These are phyloP conservation scores for Steinernema hermaphroditum DNA, from an alignment of 2,888 invertebrate species.

Conservation along the genomic window DNA sequence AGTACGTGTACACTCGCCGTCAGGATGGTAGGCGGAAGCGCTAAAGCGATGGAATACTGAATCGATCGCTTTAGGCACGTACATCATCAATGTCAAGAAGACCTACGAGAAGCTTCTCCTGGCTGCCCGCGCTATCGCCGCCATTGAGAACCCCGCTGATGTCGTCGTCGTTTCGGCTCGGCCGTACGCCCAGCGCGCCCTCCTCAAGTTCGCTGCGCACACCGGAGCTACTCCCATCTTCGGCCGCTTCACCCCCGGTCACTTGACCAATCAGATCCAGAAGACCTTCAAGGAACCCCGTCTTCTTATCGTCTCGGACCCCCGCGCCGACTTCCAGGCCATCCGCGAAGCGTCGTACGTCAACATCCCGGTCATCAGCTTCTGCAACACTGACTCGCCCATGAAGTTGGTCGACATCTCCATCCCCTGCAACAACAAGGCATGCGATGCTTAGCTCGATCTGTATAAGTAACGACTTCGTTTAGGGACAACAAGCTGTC, in stretches of 20 bases:
- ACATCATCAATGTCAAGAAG: constrained; percentile 91
- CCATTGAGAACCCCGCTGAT: constrained; percentile 95
- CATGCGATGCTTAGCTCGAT: too few species aligned
- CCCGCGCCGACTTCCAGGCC: constrained; percentile 81
- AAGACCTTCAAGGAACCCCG: constrained; percentile 98
- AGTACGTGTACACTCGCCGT: constrained; percentile 88
- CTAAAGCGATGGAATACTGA: too few species aligned
- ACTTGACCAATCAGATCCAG: constrained; percentile 93
- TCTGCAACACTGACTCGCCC: constrained; percentile 96
- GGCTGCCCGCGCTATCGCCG: constrained; percentile 95
- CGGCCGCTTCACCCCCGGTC: constrained; percentile 95
- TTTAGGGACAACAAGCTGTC: constrained; percentile 84
- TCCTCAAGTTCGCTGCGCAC: constrained; percentile 95
- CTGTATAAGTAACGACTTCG: constrained; percentile 39
- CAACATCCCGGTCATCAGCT: constrained; percentile 98
- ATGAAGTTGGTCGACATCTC: constrained; percentile 95
- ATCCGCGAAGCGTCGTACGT: constrained; percentile 98
- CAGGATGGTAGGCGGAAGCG: constrained; percentile 73
- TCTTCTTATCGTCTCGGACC: constrained; percentile 92
- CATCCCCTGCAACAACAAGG: constrained; percentile 98
- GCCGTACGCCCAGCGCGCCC: constrained; percentile 92
- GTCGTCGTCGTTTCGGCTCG: constrained; percentile 95
- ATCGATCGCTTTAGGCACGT: constrained; percentile 79
- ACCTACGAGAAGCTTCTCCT: constrained; percentile 97
- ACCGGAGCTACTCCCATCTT: constrained; percentile 93